Evolutionary conservation across 2,797 vertebrate genomes (phyloP), one percentile per base, ranked within the genome.

Genomic region (Euphonia xanthogaster): DNA sequence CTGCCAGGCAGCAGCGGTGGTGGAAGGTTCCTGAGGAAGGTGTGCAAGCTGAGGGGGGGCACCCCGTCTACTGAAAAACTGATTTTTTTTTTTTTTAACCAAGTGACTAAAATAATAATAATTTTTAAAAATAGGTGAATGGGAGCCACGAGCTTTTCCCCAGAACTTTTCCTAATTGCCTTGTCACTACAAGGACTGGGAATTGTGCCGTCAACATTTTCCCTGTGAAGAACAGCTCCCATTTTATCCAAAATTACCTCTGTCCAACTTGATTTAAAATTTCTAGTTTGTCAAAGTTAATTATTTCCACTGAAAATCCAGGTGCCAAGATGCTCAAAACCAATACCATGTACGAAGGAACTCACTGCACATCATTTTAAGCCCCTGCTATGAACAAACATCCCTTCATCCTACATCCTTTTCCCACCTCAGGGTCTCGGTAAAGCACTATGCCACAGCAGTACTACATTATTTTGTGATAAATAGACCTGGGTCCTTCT

Each of bases 281-380:
- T 72, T 22, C 1, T 39, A n/a, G 7, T 85, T 93, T 86, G 77
- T 77, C 66, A 62, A 13, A 62, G 51, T 51, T 83, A 61, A 84
- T 86, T 81, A 78, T 92, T 94, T 94, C 55, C 70, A 37, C 47
- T 57, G 50, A 75, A 93, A 90, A 90, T 74, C 53, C 62, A 55
- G n/a, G 23, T 68, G 84, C 28, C 23, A 47, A 70, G 47, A 37
- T 55, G 37, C 28, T 88, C 66, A 62, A 84, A 94, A 63, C 60
- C 77, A 81, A 5, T 61, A 77, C 25, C 37, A 67, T 51, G 28
- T 71, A 35, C 1, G 2, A 72, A 90, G 51, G 31, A 94, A 30
- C 44, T 53, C 73, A 45, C 13, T 40, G 55, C 51, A 54, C 54
- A 35, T 66, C 19, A 51, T 85, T 96, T 93, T 51, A 84, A 88